Evolutionary conservation across 2,888 invertebrate genomes (phyloP).

Genomic region (Yponomeuta sedellus): DNA sequence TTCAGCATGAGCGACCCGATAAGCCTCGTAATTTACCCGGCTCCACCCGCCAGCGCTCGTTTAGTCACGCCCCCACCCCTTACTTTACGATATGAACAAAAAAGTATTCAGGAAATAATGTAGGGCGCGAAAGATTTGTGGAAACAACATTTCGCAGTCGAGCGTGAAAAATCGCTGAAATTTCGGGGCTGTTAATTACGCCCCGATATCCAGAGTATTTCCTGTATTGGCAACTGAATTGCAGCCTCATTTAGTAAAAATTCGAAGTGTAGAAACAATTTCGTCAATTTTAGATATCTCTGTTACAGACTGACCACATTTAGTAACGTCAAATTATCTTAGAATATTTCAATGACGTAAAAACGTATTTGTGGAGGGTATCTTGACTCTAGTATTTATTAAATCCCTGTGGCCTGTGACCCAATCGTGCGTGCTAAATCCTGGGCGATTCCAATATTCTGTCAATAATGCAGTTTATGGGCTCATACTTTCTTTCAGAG

Average conservation of each 20-base stretch:
- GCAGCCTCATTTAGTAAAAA: neutral
- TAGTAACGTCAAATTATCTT: too few relatives aligned
- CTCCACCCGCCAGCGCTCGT: constrained; percentile 12
- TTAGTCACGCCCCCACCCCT: constrained; percentile 4
- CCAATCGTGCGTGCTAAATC: too few relatives aligned
- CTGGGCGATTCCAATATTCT: too few relatives aligned
- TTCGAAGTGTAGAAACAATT: too few relatives aligned
- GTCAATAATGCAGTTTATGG: too few relatives aligned
- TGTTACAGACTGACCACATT: too few relatives aligned
- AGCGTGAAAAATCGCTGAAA: constrained; percentile 1
- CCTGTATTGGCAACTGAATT: neutral
- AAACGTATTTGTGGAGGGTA: too few relatives aligned
- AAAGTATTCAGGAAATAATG: constrained; percentile 1
- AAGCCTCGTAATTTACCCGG: constrained; percentile 17
- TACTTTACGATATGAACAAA: constrained; percentile 1
- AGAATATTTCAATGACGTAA: too few relatives aligned
- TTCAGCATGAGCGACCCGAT: constrained; percentile 5
- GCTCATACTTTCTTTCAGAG: too few relatives aligned
- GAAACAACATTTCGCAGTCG: constrained; percentile 1
- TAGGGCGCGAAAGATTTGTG: constrained; percentile 2
- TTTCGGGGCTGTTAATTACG: neutral
- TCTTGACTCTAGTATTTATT: too few relatives aligned
- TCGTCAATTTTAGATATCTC: too few relatives aligned
- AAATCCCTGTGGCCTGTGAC: too few relatives aligned
- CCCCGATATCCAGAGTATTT: neutral